phyloP scores from a whole-genome alignment of 2,113 vertebrate genomes.

The Tangachromis dhanisi region DNA sequence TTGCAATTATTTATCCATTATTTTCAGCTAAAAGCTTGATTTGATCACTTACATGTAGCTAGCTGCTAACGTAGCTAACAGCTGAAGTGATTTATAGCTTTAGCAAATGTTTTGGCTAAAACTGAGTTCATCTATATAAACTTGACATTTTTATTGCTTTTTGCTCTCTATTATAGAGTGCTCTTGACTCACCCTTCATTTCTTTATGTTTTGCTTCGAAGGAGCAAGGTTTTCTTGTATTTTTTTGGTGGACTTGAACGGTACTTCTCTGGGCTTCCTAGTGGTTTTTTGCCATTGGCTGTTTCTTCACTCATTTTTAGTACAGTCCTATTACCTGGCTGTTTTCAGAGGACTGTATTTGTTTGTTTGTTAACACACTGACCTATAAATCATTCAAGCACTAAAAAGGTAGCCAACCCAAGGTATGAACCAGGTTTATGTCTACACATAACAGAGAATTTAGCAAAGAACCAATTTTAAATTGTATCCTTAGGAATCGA shows the following conservation, averaged over 20 bases:
- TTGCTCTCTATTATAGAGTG: background rate
- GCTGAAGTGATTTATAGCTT: too few relatives aligned
- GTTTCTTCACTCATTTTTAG: background rate
- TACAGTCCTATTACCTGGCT: background rate
- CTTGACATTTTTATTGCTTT: background rate
- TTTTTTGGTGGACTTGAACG: rapidly evolving
- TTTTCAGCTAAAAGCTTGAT: background rate
- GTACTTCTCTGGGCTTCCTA: background rate
- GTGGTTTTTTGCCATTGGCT: background rate
- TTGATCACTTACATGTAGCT: rapidly evolving
- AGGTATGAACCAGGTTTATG: rapidly evolving
- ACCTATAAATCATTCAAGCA: background rate
- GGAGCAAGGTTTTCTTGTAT: background rate
- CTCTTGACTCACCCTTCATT: background rate
- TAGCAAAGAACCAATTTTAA: background rate
- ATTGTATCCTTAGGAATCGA: rapidly evolving
- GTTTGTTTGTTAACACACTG: background rate
- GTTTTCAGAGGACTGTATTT: background rate
- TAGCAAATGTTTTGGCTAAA: too few relatives aligned
- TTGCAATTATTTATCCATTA: background rate
- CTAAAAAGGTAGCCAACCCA: background rate
- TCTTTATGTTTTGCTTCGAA: background rate
- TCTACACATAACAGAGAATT: background rate
- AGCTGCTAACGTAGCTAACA: too few relatives aligned
- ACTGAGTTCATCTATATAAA: background rate